Evolutionary conservation across 2,888 invertebrate species (phyloP).

Genomic region (Catonia carolina): DNA sequence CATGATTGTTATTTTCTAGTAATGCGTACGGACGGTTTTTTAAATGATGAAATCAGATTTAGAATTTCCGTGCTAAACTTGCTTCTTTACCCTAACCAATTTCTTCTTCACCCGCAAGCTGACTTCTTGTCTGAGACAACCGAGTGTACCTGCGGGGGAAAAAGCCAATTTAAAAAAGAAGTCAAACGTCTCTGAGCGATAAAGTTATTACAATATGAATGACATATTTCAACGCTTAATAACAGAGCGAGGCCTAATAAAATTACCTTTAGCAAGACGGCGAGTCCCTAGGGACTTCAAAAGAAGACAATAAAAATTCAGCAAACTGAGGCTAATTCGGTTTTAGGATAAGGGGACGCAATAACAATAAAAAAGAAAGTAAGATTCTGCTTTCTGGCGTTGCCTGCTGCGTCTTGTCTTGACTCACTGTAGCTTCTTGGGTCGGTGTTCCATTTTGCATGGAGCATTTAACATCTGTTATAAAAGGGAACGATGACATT

Average conservation of each 20-base stretch:
- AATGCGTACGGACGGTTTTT: too few species aligned
- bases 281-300: conserved; percentile 6
- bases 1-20: too few species aligned
- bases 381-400: conserved; percentile 20
- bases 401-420: not conserved
- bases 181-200: conserved; percentile 12
- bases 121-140: not conserved
- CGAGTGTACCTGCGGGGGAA: not conserved
- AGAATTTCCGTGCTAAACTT: too few species aligned
- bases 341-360: conserved; percentile 31
- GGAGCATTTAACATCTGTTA: conserved; percentile 28
- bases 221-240: conserved; percentile 22
- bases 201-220: conserved; percentile 14
- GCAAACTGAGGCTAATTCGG: conserved; percentile 34
- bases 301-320: conserved; percentile 35
- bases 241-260: conserved; percentile 19
- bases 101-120: too few species aligned
- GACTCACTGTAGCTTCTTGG: not conserved
- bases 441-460: conserved; percentile 23
- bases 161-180: conserved; percentile 13
- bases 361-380: conserved; percentile 26
- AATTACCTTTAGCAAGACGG: conserved; percentile 17
- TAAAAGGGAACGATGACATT: conserved; percentile 30
- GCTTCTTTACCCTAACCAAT: too few species aligned
- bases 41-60: too few species aligned